Evolutionary conservation across 2,113 vertebrate species (phyloP), one percentile per base, ranked within the genome.

Genomic region (Caranx melampygus): DNA sequence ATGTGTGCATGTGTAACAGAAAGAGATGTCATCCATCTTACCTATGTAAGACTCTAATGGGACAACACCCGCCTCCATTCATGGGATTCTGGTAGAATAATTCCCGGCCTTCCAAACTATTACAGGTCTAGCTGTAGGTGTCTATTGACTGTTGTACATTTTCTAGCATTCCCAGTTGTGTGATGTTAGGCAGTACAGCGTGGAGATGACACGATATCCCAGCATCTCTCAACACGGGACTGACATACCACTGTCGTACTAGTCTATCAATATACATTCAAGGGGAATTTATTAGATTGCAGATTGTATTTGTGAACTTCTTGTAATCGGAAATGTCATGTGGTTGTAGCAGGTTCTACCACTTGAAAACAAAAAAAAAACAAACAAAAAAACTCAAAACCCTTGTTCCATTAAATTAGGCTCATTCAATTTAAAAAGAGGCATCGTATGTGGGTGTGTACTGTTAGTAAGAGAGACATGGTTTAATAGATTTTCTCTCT

Each of bases 61-160:
- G 66, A 75, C n/a, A 45, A 70, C 59, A 69, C 69, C 83, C 62
- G 60, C 42, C 73, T 79, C 55, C 60, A 84, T 83, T 82, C 61
- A 79, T 76, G 54, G 69, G 76, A 81, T 85, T 74, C 60, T 79
- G 78, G 81, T 88, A 82, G 78, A 88, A 78, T 77, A 77, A 79
- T 59, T 78, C 59, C 66, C 14, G 47, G 88, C 87, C 84, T 85
- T 90, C 69, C 82, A 88, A 89, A 87, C 79, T 77, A 82, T 86
- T 79, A 71, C 83, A 80, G 79, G 87, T 78, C 79, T 88, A 91
- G 86, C 77, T 75, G 68, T 92, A 90, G 79, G 49, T 77, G 74
- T 92, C 84, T 90, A 62, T 79, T 83, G 84, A 89, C 89, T 91
- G 87, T 90, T 90, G 89, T 91, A 82, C 70, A 83, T 89, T 86